Evolutionary conservation across 37 sponge, comb jelly and placozoan species (phyloP), one percentile per base, ranked within the genome.

Genomic region (Chondrilla cf. caribensis): DNA sequence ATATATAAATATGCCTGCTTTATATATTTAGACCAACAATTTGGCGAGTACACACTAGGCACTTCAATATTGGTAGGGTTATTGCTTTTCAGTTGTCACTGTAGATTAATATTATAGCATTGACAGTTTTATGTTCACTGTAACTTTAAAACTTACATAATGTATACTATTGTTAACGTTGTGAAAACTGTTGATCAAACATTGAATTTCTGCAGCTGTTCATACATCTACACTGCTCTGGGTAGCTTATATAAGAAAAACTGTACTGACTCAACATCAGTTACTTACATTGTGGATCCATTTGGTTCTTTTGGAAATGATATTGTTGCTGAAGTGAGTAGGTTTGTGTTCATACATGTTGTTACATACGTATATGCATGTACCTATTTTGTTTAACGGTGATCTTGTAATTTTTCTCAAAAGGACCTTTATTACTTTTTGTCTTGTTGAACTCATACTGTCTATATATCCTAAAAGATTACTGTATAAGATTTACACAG

Each of bases 271-370:
- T 73, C 41, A 3, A n/a, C 64, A 24, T 17, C 9, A 14, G 73
- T 25, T 57, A 40, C 31, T 9, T 84, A 84, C 35, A 59, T 84
- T 18, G 42, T 84, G 9, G 84, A 84, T 37, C 84, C 84, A 33
- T 76, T 76, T 58, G 84, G 84, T 18, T 51, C 33, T 2, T 76
- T n/a, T 76, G 84, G 84, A 76, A 41, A 76, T 39, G 84, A 84
- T 22, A 59, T 84, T 0, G 58, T 76, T 75, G 76, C 77, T 58
- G 84, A 84, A 67, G 84, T 84, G 31, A 3, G 83, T 35, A 42
- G 25, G n/a, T n/a, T n/a, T n/a, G n/a, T n/a, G n/a, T n/a, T n/a
- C n/a, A 32, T 15, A 22, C 2, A 41, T 41, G 47, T 5, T 8
- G 41, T 2, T 77, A 43, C 2, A 41, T 3, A 3, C 41, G 22